phyloP scores from a whole-genome alignment of 37 sponge, comb jelly and placozoan genomes.

The Aphrocallistes beatrix region DNA sequence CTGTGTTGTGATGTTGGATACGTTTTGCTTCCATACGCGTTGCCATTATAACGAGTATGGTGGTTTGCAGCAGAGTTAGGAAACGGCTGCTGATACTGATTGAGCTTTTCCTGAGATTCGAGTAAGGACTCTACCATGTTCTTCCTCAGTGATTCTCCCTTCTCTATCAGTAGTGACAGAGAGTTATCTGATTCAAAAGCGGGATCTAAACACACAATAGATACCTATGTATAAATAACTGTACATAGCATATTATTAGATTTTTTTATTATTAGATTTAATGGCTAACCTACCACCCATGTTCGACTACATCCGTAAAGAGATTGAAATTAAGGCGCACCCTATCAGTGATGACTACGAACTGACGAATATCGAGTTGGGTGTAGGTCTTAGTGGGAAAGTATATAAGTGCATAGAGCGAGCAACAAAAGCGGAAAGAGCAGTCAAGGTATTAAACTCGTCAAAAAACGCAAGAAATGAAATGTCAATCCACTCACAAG shows the following conservation, averaged over 20 bases:
- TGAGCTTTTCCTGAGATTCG: neutral
- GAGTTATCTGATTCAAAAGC: neutral
- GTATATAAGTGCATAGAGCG: constrained; percentile 12
- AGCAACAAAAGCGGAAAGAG: neutral
- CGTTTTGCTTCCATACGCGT: too few species aligned
- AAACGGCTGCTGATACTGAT: neutral
- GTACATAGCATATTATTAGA: neutral
- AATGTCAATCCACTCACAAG: neutral
- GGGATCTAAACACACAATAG: neutral
- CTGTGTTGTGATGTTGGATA: neutral
- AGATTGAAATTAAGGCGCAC: neutral
- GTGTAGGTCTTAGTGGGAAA: constrained; percentile 7
- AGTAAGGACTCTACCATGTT: neutral
- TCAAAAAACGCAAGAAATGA: neutral
- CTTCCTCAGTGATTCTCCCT: neutral
- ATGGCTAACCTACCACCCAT: neutral
- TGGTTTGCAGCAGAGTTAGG: too few species aligned
- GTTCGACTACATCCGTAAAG: neutral
- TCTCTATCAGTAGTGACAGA: neutral
- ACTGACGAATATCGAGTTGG: neutral
- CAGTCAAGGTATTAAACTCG: neutral
- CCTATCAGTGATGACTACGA: neutral
- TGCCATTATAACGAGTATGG: too few species aligned
- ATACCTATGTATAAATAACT: neutral
- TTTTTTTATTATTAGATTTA: neutral